These are phyloP conservation scores for Onchidella celtica DNA, from an alignment of 2,888 invertebrate species.

Conservation along the genomic window DNA sequence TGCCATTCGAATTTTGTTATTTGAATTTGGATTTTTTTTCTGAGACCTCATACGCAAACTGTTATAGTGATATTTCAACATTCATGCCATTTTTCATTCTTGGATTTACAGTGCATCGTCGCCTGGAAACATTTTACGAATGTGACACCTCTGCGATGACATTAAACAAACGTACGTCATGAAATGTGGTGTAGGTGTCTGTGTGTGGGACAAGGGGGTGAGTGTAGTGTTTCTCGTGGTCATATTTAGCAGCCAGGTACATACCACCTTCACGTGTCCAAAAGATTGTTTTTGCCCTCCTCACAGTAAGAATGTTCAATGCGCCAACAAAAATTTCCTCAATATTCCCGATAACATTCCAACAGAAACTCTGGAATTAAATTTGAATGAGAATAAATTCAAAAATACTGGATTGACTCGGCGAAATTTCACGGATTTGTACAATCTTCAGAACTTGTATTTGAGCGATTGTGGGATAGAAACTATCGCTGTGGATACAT, in stretches of 20 bases:
- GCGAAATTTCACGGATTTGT: constrained; percentile 74
- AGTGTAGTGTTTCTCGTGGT: constrained; percentile 44
- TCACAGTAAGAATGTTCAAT: constrained; percentile 75
- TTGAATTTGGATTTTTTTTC: too few relatives aligned
- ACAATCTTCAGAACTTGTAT: constrained; percentile 75
- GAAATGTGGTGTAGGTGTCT: constrained; percentile 33
- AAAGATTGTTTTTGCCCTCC: constrained; percentile 76
- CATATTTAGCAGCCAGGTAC: constrained; percentile 41
- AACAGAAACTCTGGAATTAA: constrained; percentile 72
- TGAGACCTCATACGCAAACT: too few relatives aligned
- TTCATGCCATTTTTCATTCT: too few relatives aligned
- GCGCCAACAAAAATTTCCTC: constrained; percentile 72
- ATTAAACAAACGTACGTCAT: not conserved
- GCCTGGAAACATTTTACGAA: not conserved
- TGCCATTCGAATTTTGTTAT: too few relatives aligned
- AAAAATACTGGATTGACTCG: constrained; percentile 66
- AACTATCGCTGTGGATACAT: constrained; percentile 75
- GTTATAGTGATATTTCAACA: too few relatives aligned
- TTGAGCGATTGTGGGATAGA: constrained; percentile 77
- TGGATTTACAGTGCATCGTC: not conserved
- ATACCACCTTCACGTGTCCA: constrained; percentile 66
- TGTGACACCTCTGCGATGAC: not conserved
- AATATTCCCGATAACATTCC: constrained; percentile 76
- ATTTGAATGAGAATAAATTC: constrained; percentile 77
- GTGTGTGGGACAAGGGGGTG: not conserved